These are phyloP conservation scores for Gopherus evgoodei DNA, from an alignment of 2,113 vertebrate species.

Conservation along the genomic window DNA sequence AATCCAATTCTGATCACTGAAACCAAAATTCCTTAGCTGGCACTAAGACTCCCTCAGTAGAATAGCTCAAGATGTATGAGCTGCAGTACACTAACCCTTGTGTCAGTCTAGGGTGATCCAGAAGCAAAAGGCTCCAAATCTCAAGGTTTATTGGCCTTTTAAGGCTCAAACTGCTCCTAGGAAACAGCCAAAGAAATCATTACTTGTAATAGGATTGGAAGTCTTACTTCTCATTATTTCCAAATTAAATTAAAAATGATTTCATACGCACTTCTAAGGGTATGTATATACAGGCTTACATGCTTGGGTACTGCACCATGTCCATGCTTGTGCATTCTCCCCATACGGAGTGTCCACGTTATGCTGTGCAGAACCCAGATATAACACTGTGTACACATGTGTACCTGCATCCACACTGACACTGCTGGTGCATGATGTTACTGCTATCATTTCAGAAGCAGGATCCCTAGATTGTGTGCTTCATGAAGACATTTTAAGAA, in stretches of 20 bases:
- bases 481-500: neutral
- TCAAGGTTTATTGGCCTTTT: neutral
- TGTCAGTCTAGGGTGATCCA: neutral
- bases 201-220: constrained; percentile 26
- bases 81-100: neutral
- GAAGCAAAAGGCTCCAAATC: neutral
- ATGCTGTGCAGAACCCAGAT: neutral
- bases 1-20: constrained; percentile 13
- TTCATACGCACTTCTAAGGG: constrained; percentile 15
- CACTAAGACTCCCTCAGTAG: neutral
- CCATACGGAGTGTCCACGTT: neutral
- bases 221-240: constrained; percentile 10
- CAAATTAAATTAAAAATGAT: constrained; percentile 22
- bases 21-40: neutral
- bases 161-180: neutral
- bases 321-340: neutral
- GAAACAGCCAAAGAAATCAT: neutral
- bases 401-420: neutral
- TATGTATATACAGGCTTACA: neutral
- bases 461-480: neutral
- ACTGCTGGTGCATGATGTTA: too few relatives aligned
- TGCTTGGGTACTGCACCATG: neutral
- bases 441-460: neutral
- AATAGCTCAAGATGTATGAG: neutral
- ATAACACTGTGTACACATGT: neutral